Percentiles rank a stretch among this genome's conserved stretches.
phyloP scores from a whole-genome alignment of 1,140 invertebrate species.

The Drosophila insularis region DNA sequence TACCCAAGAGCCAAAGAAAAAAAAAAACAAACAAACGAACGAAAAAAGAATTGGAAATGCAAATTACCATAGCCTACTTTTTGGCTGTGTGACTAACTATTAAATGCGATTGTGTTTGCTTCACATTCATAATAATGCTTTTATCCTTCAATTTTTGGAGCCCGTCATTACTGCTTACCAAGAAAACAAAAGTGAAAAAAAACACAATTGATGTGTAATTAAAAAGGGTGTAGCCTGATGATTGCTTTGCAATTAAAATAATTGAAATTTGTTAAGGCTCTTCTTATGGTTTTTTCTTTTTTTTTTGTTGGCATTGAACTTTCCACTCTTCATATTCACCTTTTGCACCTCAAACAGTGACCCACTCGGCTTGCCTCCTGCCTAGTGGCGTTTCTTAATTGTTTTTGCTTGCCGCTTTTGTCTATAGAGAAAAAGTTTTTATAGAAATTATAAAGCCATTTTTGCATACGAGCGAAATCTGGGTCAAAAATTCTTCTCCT shows the following conservation, averaged over 20 bases:
- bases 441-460: constrained; percentile 76
- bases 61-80: constrained; percentile 68
- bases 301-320: constrained; percentile 53
- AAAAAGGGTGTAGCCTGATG: constrained; percentile 38
- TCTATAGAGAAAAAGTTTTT: constrained; percentile 55
- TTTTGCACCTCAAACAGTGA: constrained; percentile 4
- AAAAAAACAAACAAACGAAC: constrained; percentile 31
- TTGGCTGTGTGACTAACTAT: constrained; percentile 46
- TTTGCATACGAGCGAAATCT: constrained; percentile 58
- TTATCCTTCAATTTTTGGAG: constrained; percentile 4
- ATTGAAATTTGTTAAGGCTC: constrained; percentile 54
- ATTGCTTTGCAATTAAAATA: constrained; percentile 79
- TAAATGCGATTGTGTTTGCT: constrained; percentile 49
- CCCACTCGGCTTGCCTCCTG: not conserved
- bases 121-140: constrained; percentile 19
- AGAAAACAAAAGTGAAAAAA: constrained; percentile 15
- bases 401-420: constrained; percentile 47
- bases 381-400: constrained; percentile 46
- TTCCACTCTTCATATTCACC: constrained; percentile 37
- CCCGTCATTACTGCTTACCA: constrained; percentile 17
- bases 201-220: constrained; percentile 56
- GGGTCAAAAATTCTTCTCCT: constrained; percentile 69
- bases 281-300: constrained; percentile 1
- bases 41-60: constrained; percentile 37
- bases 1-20: constrained; percentile 15